phyloP scores from a whole-genome alignment of 2,797 vertebrate genomes.

The Sus cebifrons region DNA sequence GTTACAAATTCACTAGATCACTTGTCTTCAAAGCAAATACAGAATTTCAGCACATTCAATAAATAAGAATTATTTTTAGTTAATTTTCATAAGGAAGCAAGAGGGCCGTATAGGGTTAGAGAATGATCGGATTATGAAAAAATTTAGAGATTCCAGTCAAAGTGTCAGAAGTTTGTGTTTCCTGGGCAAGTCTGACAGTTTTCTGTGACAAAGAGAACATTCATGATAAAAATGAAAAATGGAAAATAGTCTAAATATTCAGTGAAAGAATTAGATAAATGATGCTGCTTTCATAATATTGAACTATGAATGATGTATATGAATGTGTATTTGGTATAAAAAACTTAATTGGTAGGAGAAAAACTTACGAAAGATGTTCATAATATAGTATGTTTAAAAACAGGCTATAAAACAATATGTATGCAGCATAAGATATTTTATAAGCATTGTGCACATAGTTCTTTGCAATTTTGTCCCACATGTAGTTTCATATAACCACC shows the following conservation, averaged over 20 bases:
- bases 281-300: background rate
- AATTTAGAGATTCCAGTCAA: slow-evolving; percentile 28
- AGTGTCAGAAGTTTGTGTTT: slow-evolving; percentile 63
- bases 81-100: slow-evolving; percentile 61
- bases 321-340: slow-evolving; percentile 19
- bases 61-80: slow-evolving; percentile 64
- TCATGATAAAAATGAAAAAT: slow-evolving; percentile 64
- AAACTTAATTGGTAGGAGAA: background rate
- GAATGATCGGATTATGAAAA: slow-evolving; percentile 27
- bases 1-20: slow-evolving; percentile 26
- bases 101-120: background rate
- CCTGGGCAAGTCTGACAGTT: background rate
- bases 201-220: slow-evolving; percentile 1
- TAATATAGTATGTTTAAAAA: slow-evolving; percentile 59
- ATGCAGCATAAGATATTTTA: slow-evolving; percentile 27
- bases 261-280: slow-evolving; percentile 25
- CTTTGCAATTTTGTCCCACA: background rate
- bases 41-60: slow-evolving; percentile 39
- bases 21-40: slow-evolving; percentile 11
- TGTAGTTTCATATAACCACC: slow-evolving; percentile 16
- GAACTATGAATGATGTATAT: background rate
- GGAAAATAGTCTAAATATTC: slow-evolving; percentile 33
- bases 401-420: slow-evolving; percentile 49
- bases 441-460: background rate
- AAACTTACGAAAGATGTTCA: background rate